Conservation (phyloP, 1,140 invertebrate genomes). For the Drosophila busckii region DNA sequence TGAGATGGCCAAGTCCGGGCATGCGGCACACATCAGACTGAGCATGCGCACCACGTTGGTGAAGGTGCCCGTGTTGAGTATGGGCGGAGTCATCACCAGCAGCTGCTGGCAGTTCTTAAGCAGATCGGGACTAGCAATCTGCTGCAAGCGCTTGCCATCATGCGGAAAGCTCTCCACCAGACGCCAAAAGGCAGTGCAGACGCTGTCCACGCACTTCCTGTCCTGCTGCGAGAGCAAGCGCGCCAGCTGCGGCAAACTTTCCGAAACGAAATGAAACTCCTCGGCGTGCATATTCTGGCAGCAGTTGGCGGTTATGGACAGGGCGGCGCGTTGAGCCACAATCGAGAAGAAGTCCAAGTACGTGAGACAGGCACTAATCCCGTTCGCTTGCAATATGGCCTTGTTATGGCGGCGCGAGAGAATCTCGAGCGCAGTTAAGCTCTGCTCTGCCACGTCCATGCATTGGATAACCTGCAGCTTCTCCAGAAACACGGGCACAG, state of each 20-base stretch:
- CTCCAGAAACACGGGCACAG: constrained; percentile 96
- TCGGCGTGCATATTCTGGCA: constrained; percentile 95
- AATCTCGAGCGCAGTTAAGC: constrained; percentile 97
- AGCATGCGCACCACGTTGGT: constrained; percentile 97
- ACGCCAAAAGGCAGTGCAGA: constrained; percentile 96
- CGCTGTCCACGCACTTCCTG: constrained; percentile 98
- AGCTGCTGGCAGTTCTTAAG: constrained; percentile 95
- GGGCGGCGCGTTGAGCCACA: constrained; percentile 94
- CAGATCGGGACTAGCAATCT: constrained; percentile 95
- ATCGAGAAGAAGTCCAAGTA: constrained; percentile 99
- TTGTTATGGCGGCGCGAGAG: constrained; percentile 97
- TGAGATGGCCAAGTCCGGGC: constrained; percentile 94
- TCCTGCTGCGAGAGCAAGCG: constrained; percentile 93
- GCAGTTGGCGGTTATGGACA: constrained; percentile 97
- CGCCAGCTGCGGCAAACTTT: constrained; percentile 92
- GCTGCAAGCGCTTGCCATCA: constrained; percentile 92
- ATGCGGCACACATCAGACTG: constrained; percentile 95
- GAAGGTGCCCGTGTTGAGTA: constrained; percentile 96
- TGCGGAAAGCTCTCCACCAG: constrained; percentile 98
- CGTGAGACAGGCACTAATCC: constrained; percentile 95
- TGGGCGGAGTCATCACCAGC: constrained; percentile 93
- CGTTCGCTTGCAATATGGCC: constrained; percentile 95
- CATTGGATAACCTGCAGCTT: constrained; percentile 98
- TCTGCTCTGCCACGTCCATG: constrained; percentile 99
- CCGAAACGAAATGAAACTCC: constrained; percentile 94